Percentiles rank a stretch among this genome's conserved stretches.
These are phyloP conservation scores for Lochmaea crataegi DNA, from an alignment of 2,888 invertebrate species.

Conservation along the genomic window DNA sequence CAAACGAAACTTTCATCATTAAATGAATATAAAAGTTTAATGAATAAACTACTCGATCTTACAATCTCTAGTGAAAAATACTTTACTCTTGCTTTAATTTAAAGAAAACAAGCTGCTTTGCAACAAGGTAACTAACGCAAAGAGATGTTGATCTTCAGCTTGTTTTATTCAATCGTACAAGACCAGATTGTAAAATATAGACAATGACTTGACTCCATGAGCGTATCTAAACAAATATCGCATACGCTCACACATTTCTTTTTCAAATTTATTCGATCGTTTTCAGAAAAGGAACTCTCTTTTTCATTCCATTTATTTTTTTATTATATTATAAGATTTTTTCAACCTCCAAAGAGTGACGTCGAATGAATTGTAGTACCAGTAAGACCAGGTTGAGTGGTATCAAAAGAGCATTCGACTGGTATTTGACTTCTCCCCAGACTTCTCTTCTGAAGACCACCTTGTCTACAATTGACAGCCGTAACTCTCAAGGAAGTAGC, in stretches of 20 bases:
- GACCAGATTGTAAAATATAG: slow-evolving; percentile 49
- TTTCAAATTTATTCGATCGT: neutral
- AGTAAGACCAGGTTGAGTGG: too few species aligned
- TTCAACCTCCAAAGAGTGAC: too few species aligned
- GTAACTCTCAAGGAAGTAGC: too few species aligned
- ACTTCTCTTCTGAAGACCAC: too few species aligned
- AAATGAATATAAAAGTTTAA: slow-evolving; percentile 6
- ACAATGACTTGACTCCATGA: slow-evolving; percentile 43
- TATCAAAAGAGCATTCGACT: too few species aligned
- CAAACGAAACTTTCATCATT: neutral
- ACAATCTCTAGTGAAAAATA: slow-evolving; percentile 25
- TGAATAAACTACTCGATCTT: slow-evolving; percentile 4
- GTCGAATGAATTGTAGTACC: too few species aligned
- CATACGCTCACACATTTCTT: slow-evolving; percentile 28
- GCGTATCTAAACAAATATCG: slow-evolving; percentile 7
- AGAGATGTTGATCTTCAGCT: slow-evolving; percentile 49
- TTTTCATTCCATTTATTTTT: too few species aligned
- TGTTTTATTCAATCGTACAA: slow-evolving; percentile 49
- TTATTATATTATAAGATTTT: too few species aligned
- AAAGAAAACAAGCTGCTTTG: slow-evolving; percentile 39
- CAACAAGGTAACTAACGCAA: slow-evolving; percentile 43
- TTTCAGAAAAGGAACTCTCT: too few species aligned
- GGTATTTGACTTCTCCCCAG: too few species aligned
- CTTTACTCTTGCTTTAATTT: slow-evolving; percentile 35
- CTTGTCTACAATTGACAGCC: too few species aligned